Percentiles rank a stretch among this genome's conserved stretches.
These are phyloP conservation scores for Oryzias javanicus DNA, from an alignment of 2,113 vertebrate genomes.

Conservation along the genomic window DNA sequence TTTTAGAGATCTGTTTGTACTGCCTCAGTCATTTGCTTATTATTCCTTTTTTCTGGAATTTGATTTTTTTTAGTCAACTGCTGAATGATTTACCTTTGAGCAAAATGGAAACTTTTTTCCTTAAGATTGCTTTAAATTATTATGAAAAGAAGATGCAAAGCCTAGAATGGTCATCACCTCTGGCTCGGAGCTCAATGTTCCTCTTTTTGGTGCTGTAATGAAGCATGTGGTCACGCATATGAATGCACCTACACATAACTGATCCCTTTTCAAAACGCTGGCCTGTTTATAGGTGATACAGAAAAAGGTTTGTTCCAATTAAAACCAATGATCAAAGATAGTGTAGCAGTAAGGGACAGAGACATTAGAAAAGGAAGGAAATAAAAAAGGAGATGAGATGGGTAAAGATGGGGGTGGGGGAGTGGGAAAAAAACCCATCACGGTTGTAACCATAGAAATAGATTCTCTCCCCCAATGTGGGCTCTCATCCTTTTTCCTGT, in stretches of 20 bases:
- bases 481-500: slow-evolving; percentile 60
- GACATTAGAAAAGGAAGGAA: slow-evolving; percentile 52
- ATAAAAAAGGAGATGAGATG: slow-evolving; percentile 57
- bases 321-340: slow-evolving; percentile 55
- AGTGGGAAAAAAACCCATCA: slow-evolving; percentile 25
- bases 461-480: slow-evolving; percentile 63
- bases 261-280: slow-evolving; percentile 36
- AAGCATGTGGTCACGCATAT: slow-evolving; percentile 37
- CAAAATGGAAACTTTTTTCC: too few species aligned
- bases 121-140: too few species aligned
- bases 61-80: too few species aligned
- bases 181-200: slow-evolving; percentile 28
- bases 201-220: slow-evolving; percentile 25
- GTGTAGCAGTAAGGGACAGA: slow-evolving; percentile 52
- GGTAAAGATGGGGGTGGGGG: slow-evolving; percentile 66
- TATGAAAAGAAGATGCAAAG: slow-evolving; percentile 6
- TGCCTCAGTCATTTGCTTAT: too few species aligned
- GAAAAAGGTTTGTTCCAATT: slow-evolving; percentile 46
- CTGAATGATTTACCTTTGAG: too few species aligned
- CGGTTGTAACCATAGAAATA: slow-evolving; percentile 78
- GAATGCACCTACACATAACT: slow-evolving; percentile 32
- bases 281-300: slow-evolving; percentile 38
- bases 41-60: too few species aligned
- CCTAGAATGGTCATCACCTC: slow-evolving; percentile 52
- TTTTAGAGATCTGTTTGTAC: too few species aligned